Evolutionary conservation across 2,888 invertebrate genomes (phyloP).

Genomic region (Xylophagus ater): DNA sequence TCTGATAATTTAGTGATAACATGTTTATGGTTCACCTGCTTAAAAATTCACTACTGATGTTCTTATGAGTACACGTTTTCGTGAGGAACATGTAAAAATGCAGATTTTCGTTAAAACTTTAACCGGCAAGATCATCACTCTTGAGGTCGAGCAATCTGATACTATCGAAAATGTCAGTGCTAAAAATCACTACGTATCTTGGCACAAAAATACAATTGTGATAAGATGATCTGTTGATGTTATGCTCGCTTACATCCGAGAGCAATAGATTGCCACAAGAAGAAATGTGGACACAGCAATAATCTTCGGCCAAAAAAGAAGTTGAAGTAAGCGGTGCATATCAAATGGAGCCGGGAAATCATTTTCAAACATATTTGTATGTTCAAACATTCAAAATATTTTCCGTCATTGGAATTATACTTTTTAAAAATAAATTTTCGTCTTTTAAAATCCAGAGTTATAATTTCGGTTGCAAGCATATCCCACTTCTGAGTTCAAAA

Average conservation of each 20-base stretch:
- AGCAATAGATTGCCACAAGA: conserved; percentile 98
- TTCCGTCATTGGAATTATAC: too few relatives aligned
- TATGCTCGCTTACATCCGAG: conserved; percentile 98
- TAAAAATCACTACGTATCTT: conserved; percentile 83
- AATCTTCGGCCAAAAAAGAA: conserved; percentile 99
- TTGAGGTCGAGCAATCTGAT: conserved; percentile 85
- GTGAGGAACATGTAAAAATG: conserved; percentile 48
- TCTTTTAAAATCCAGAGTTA: too few relatives aligned
- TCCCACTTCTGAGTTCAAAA: too few relatives aligned
- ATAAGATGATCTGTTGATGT: conserved; percentile 99
- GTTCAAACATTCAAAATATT: too few relatives aligned
- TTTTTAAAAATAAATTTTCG: too few relatives aligned
- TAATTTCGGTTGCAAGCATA: too few relatives aligned
- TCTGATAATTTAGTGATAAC: too few relatives aligned
- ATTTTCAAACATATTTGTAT: neutral
- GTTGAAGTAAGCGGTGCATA: conserved; percentile 71
- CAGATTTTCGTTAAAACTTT: conserved; percentile 96
- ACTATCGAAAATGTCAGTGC: conserved; percentile 93
- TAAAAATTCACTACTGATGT: too few relatives aligned
- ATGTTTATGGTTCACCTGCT: too few relatives aligned
- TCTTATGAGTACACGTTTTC: too few relatives aligned
- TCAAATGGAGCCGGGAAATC: neutral
- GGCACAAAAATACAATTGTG: conserved; percentile 99
- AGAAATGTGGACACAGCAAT: conserved; percentile 99
- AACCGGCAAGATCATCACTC: conserved; percentile 86